Evolutionary conservation across 2,113 vertebrate species (phyloP), one percentile per base, ranked within the genome.

Genomic region (Oncorhynchus nerka): DNA sequence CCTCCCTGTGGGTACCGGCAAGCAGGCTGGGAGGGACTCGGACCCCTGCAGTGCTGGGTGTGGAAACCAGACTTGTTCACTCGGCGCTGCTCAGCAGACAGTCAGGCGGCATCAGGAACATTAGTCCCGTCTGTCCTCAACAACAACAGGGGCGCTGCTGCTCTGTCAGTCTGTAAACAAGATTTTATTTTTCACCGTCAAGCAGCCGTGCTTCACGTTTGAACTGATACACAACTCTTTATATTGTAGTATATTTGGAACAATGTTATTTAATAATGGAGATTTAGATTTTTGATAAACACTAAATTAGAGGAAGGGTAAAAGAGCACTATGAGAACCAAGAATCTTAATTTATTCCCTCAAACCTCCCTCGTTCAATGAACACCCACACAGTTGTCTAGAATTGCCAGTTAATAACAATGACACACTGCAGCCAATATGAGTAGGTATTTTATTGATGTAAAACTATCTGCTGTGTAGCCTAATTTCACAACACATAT

Each of bases 1-100:
- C 76, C 85, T 84, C 83, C 87, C 79, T 81, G 80, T 86, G 88
- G 82, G 81, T 81, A 80, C 83, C 65, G 12, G 75, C 88, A 89
- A 86, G 88, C 89, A 92, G 86, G 84, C 85, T 89, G 89, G 88
- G 88, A 89, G 71, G 26, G 59, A 74, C 70, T 75, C 57, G 28
- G 78, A 78, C 83, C 86, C 87, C 83, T 91, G 85, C 86, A 79
- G 76, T 78, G 81, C 68, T 24, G 67, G 67, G 70, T 71, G 57
- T 77, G 86, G 81, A 90, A 87, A 89, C 86, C 84, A 83, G 75
- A 7, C 39, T 69, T 30, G 51, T 76, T n/a, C 76, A 11, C 20
- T 76, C 75, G 26, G 24, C 30, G 34, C 49, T 67, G 16, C 51
- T 62, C 59, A n/a, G 4, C 64, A 51, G 71, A 64, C 73, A 68